Base-by-base conservation (phyloP, 35 echinoderm and acorn worm genomes). In the Acanthaster planci region DNA sequence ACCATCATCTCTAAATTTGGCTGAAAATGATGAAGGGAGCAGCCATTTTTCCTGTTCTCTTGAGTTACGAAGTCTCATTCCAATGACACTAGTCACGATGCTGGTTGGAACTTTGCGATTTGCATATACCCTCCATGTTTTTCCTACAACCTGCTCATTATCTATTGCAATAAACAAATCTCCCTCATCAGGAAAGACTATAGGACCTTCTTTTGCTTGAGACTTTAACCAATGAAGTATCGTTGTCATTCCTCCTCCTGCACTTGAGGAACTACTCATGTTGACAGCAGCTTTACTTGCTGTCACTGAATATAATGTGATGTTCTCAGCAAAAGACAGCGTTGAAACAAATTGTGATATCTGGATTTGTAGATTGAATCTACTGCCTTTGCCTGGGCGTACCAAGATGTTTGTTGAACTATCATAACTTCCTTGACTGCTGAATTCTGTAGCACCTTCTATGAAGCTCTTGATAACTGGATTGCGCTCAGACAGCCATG, bases 121-220 rank as follows among this genome's bases (percentile, higher is more conserved):
- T 51, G 77, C 44, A 42, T 51, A 42, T 8, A 79, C 77, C 19
- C 77, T 27, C 37, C 44, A 79, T 79, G 77, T 42, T 79, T 79
- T 79, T 37, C 77, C 77, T 6, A 79, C 77, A 79, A 79, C 37
- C 31, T 79, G 77, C n/a, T 79, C 77, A 79, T 79, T 79, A 37
- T 79, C 77, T 39, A 79, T 42, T 10, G 77, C 77, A 8, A 79
- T 35, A 79, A 79, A 79, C 14, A 39, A 79, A 51, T 79, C 77
- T 17, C 77, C 77, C 0, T 79, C 44, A 6, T 42, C 77, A 4
- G 77, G 77, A 67, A 67, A 67, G 1, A 67, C 60, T 17, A 51
- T 16, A 79, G 44, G 77, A 23, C 37, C 37, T 34, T 8, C n/a
- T 38, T 39, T 79, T n/a, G 77, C 77, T 35, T 79, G 77, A 15